A percentile compares a stretch with the other conserved stretches of the same genome.
Evolutionary conservation across 2,797 vertebrate species (phyloP).

Genomic region (Vespertilio murinus): DNA sequence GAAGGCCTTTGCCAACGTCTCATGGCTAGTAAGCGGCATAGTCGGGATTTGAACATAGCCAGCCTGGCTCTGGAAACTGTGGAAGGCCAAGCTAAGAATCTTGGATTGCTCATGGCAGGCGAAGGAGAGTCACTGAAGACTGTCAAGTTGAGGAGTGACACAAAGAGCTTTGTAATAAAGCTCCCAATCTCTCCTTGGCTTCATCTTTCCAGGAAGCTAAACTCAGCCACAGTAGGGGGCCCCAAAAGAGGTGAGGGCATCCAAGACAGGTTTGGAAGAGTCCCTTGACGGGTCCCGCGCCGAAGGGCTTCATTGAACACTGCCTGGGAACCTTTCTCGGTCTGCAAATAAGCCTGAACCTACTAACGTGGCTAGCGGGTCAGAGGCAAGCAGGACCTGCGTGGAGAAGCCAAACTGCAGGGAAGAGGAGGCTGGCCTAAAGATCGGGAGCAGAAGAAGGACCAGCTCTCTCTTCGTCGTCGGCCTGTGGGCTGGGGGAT

Average conservation of each 20-base stretch:
- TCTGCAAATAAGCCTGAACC: constrained; percentile 16
- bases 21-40: not conserved
- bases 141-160: not conserved
- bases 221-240: not conserved
- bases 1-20: not conserved
- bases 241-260: not conserved
- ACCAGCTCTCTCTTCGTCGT: not conserved
- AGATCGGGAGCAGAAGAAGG: not conserved
- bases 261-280: not conserved
- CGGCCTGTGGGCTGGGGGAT: not conserved
- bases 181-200: not conserved
- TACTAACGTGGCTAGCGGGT: not conserved
- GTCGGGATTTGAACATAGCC: not conserved
- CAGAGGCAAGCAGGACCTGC: not conserved
- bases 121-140: not conserved
- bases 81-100: not conserved
- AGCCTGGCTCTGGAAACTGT: constrained; percentile 33
- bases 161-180: not conserved
- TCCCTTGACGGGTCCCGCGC: not conserved
- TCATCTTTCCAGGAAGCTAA: not conserved
- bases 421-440: constrained; percentile 1
- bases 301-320: not conserved
- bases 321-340: not conserved
- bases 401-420: constrained; percentile 10
- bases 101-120: not conserved